Conservation (phyloP, 2,888 invertebrate genomes). For the Dryobotodes eremita region DNA sequence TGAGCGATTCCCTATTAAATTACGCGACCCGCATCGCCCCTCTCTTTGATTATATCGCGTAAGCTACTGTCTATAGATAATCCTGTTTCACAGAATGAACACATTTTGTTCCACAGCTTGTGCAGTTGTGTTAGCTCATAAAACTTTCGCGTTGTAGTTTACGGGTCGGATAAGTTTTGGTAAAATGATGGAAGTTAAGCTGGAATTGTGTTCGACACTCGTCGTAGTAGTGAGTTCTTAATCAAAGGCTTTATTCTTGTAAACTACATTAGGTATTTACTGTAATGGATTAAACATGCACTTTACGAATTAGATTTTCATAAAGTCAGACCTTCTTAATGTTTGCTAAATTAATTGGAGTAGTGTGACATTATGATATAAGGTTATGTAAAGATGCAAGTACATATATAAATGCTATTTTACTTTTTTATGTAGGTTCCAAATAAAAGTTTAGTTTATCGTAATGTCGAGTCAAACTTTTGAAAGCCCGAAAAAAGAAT, state of each 20-base stretch:
- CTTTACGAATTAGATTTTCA: not conserved
- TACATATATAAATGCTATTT: not conserved
- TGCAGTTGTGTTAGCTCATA: slow-evolving; percentile 22
- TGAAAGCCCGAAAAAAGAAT: not conserved
- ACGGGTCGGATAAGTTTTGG: slow-evolving; percentile 20
- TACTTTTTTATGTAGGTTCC: not conserved
- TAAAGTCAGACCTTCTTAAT: not conserved
- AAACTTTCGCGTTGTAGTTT: slow-evolving; percentile 39
- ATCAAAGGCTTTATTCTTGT: not conserved
- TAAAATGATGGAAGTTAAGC: slow-evolving; percentile 24
- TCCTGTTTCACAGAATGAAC: slow-evolving; percentile 23
- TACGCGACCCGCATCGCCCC: slow-evolving; percentile 30
- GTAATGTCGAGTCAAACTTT: not conserved
- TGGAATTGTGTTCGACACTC: slow-evolving; percentile 15
- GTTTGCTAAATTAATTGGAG: not conserved
- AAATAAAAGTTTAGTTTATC: not conserved
- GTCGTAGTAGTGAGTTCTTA: not conserved
- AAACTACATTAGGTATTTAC: not conserved
- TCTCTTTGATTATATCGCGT: slow-evolving; percentile 49
- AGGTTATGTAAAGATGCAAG: not conserved
- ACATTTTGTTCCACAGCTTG: slow-evolving; percentile 14
- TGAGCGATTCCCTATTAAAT: slow-evolving; percentile 46
- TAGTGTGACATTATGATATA: no score
- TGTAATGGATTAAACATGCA: not conserved
- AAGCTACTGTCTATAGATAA: slow-evolving; percentile 34